Evolutionary conservation across 1,140 invertebrate genomes (phyloP), one percentile per base, ranked within the genome.

Genomic region (Drosophila yakuba): DNA sequence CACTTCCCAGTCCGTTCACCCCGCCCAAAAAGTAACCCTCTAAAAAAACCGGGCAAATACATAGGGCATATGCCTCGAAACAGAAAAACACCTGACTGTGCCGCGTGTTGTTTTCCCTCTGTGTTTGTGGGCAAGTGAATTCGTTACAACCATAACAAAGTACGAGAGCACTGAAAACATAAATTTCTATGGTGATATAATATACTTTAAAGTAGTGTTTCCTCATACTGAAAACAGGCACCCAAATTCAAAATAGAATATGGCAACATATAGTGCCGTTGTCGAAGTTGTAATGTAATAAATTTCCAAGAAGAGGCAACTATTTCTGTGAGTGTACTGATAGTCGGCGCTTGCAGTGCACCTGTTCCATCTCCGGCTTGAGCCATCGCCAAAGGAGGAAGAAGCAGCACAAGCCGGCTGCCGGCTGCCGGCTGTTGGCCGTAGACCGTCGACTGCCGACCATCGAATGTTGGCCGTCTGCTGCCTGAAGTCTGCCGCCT

Each of bases 11-110:
- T 82, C 71, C 83, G 75, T 86, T 86, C 82, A 86, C 82, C 82
- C 82, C 72, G 83, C 48, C 75, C 73, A 50, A 71, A 69, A 74
- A 86, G 50, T 73, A 78, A 78, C 82, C 82, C 82, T 52, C 74
- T 47, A 38, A 66, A 48, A 6, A 56, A 41, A 55, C 45, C 60
- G 28, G 51, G 39, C 39, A 85, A 78, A 72, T 69, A 71, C 64
- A 71, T 71, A 41, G 28, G 36, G 67, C 67, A 71, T 71, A 71
- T 57, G 64, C 62, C 63, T 47, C 35, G 50, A 68, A 25, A 68
- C 50, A 51, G 48, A 51, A 28, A 71, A 69, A 71, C 83, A 86
- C 82, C 83, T 88, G 83, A 88, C 74, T 38, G 23, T 57, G 69
- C 55, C 55, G 41, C 66, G 67, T 69, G 64, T 41, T 71, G 64